Evolutionary conservation across 35 echinoderm and acorn worm genomes (phyloP).

Genomic region (Lytechinus variegatus): DNA sequence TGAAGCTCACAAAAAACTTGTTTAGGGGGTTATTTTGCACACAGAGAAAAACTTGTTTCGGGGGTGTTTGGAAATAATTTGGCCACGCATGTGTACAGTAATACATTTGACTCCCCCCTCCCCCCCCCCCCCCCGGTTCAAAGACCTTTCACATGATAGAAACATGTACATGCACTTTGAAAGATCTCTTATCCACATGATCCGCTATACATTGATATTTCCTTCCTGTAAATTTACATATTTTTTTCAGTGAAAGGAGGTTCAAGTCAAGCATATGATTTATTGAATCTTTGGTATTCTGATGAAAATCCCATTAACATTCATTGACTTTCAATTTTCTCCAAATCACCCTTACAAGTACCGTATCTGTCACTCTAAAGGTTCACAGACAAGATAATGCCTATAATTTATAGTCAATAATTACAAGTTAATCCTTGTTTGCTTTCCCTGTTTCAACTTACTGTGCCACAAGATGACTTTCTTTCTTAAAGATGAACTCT

Average conservation of each 20-base stretch:
- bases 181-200: not conserved
- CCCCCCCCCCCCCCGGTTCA: too few species aligned
- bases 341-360: not conserved
- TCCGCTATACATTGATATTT: not conserved
- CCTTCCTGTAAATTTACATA: not conserved
- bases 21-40: too few species aligned
- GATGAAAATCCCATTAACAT: not conserved
- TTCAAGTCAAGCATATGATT: not conserved
- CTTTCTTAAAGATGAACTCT: not conserved
- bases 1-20: too few species aligned
- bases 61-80: too few species aligned
- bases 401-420: not conserved
- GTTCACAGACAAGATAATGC: not conserved
- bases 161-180: not conserved
- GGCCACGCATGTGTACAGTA: too few species aligned
- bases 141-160: too few species aligned
- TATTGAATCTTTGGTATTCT: not conserved
- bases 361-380: not conserved
- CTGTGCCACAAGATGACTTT: not conserved
- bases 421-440: not conserved
- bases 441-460: not conserved
- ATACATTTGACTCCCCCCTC: too few species aligned
- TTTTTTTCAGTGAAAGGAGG: not conserved
- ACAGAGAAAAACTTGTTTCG: too few species aligned
- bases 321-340: not conserved